A percentile compares a stretch with the other conserved stretches of the same genome.
Conservation (phyloP, 2,113 vertebrate genomes). For the Cephalopholis sonnerati region DNA sequence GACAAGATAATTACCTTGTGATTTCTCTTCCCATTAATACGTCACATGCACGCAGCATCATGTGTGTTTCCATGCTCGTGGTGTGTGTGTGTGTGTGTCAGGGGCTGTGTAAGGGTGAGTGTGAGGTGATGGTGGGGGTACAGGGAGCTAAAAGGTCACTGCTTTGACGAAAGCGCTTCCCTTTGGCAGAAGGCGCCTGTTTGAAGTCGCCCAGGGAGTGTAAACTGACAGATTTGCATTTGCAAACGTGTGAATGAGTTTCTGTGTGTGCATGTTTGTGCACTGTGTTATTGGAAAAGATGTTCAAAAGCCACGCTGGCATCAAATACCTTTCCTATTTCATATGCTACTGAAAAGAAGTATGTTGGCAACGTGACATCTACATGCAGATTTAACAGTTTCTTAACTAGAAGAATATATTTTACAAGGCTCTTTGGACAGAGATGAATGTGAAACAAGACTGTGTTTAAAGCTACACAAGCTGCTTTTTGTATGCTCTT, state of each 20-base stretch:
- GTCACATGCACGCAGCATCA: not conserved
- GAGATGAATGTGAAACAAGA: not conserved
- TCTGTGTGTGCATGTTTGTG: not conserved
- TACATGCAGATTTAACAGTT: not conserved
- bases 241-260: constrained; percentile 23
- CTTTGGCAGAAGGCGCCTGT: constrained; percentile 38
- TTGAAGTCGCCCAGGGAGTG: constrained; percentile 53
- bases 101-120: not conserved
- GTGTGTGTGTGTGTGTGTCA: constrained; percentile 1
- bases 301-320: constrained; percentile 8
- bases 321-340: not conserved
- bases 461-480: not conserved
- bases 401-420: not conserved
- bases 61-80: not conserved
- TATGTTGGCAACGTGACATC: not conserved
- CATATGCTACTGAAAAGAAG: not conserved
- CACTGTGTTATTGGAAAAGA: not conserved
- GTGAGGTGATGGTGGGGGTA: not conserved
- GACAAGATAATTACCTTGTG: constrained; percentile 20
- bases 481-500: not conserved
- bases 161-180: constrained; percentile 51
- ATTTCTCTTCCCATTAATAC: constrained; percentile 4
- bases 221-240: constrained; percentile 39
- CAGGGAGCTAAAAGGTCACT: constrained; percentile 57
- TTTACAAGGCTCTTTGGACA: not conserved